Evolutionary conservation across 2,113 vertebrate genomes (phyloP).

Genomic region (Emydura subglobosa): DNA sequence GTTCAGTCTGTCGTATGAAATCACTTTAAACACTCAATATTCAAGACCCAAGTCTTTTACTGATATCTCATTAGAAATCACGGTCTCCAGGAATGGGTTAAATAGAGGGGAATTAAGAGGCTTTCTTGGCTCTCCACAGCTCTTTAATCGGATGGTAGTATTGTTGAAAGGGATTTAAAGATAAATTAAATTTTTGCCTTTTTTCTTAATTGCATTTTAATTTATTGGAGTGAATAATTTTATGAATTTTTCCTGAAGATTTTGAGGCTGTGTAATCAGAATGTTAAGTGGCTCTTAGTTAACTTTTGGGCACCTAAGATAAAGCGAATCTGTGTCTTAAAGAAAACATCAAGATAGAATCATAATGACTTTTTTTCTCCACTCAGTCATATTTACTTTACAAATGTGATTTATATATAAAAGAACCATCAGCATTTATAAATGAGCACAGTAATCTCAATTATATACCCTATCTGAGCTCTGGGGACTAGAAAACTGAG

Average conservation of each 20-base stretch:
- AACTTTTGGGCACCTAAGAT: neutral
- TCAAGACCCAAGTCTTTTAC: slow-evolving; percentile 15
- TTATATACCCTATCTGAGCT: neutral
- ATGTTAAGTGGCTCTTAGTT: neutral
- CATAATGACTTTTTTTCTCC: neutral
- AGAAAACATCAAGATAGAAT: neutral
- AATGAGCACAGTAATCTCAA: neutral
- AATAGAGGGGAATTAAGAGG: slow-evolving; percentile 50
- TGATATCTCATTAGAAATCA: slow-evolving; percentile 45
- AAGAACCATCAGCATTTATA: neutral
- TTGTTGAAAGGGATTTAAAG: slow-evolving; percentile 52
- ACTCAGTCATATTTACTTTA: neutral
- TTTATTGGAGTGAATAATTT: slow-evolving; percentile 27
- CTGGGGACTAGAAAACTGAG: neutral
- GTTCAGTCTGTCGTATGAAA: neutral
- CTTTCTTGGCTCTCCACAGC: slow-evolving; percentile 25
- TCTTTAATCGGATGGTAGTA: slow-evolving; percentile 29
- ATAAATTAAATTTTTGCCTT: neutral
- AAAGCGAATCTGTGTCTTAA: neutral
- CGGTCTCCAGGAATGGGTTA: slow-evolving; percentile 48
- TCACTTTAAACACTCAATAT: slow-evolving; percentile 8
- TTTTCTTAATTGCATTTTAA: slow-evolving; percentile 33
- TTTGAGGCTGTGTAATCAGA: neutral
- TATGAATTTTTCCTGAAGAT: neutral
- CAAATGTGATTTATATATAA: neutral